Base-by-base conservation (phyloP, 2,797 vertebrate species). In the Xenopus petersii region DNA sequence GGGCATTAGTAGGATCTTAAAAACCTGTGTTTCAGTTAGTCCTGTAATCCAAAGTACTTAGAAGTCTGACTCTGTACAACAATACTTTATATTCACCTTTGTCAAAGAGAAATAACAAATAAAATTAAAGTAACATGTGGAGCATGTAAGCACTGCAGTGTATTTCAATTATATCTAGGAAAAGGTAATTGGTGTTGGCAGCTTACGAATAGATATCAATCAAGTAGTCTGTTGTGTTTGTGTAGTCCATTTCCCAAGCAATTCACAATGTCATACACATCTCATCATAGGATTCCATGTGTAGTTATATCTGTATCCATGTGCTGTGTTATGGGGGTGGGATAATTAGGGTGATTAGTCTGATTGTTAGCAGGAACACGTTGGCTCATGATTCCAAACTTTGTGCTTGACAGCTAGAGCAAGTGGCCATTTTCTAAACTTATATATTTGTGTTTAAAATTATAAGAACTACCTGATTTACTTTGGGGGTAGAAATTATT, bases 321-420 rank as follows among this genome's bases (percentile, higher is more conserved):
- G 63, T 49, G 67, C n/a, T 2, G 70, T 73, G 61, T 67, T 73
- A 73, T 48, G 42, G 26, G 49, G 64, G 65, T 54, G 62, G 66
- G 56, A 68, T 77, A 69, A 78, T 73, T 73, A 69, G 17, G 73
- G 70, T 58, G 33, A 77, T 77, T 77, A 77, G 60, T 26, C 61
- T 69, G 75, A 78, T 73, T 78, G 71, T 73, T 78, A 78, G 60
- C 75, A 78, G 70, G 65, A 46, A 73, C 47, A n/a, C 64, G 42
- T 49, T 59, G 71, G 59, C 36, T 72, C 71, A 59, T 69, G 64
- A 62, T 48, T 67, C 12, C 46, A 71, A 36, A 65, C n/a, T 63
- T 46, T 63, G 17, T 42, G n/a, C 64, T 55, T 77, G 58, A 63
- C 64, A 72, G 58, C 33, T 77, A 36, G 5, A 49, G 58, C 21